Evolutionary conservation across 2,888 invertebrate genomes (phyloP), one percentile per base, ranked within the genome.

Genomic region (Cosmia pyralina): DNA sequence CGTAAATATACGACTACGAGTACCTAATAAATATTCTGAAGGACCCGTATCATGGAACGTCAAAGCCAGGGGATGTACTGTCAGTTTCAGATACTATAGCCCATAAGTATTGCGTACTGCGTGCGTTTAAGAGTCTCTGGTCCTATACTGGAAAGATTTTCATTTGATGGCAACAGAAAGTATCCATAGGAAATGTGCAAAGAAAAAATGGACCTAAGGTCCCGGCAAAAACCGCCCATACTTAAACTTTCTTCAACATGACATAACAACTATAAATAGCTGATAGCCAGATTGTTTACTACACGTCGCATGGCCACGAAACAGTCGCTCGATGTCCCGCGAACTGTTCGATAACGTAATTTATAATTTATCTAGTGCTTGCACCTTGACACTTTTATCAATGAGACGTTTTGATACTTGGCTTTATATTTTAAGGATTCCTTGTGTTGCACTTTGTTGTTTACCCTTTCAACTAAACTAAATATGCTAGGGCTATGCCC

Each of bases 341-440:
- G 50, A 60, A 62, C 67, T n/a, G 22, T 34, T 22, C 59, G 82
- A 82, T 86, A 85, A 72, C 75, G 70, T 82, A 75, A 77, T 84
- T 77, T 78, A 85, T 76, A 71, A 73, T 81, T 69, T 79, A 82
- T 75, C 38, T 72, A 70, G 46, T 75, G 57, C 60, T 69, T 84
- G 68, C 79, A 75, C 82, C 71, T 79, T 75, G 75, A 74, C 68
- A 75, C 70, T 62, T 63, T 50, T 38, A 60, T 11, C 13, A 19
- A 19, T 2, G 0, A 73, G 52, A 19, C 3, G 55, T 74, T 74
- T 85, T 85, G 85, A 82, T 84, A 84, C 73, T 81, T 69, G 48
- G 4, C n/a, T 34, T 17, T 28, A 1, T 0, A 17, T 19, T 44
- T 44, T 22, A 5, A 41, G 8, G 41, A 8, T 38, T 38, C 38